Conservation (phyloP, 2,113 vertebrate genomes). For the Antechinus stuartii region DNA sequence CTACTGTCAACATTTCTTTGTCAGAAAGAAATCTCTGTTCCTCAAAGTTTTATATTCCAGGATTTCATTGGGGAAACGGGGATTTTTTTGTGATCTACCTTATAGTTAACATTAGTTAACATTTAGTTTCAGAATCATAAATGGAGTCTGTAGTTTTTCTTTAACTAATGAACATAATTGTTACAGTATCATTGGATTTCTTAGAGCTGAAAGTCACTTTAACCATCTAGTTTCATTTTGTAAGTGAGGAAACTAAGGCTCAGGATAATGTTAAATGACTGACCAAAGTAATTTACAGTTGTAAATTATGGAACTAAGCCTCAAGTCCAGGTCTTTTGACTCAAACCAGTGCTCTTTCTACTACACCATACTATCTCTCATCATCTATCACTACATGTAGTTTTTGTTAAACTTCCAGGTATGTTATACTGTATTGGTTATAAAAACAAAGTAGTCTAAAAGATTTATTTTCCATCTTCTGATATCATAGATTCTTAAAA, state of each 20-base stretch:
- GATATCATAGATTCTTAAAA: background rate
- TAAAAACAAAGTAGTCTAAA: background rate
- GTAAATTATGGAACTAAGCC: background rate
- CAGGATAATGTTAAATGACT: background rate
- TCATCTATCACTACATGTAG: background rate
- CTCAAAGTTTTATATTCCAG: background rate
- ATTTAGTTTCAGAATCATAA: background rate
- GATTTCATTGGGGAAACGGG: background rate
- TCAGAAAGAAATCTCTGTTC: conserved; percentile 8
- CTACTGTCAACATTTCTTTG: conserved; percentile 11
- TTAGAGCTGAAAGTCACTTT: background rate
- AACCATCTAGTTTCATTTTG: background rate
- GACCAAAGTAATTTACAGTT: background rate
- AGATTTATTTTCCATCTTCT: background rate
- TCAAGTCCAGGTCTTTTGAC: background rate
- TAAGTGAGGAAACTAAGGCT: background rate
- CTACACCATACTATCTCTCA: background rate
- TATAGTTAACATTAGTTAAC: background rate
- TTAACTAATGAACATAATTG: background rate
- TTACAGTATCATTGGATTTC: background rate
- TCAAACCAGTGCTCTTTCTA: background rate
- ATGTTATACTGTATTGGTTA: background rate
- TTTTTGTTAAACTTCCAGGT: background rate
- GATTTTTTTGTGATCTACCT: background rate
- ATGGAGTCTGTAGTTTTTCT: background rate